phyloP scores from a whole-genome alignment of 2,113 vertebrate genomes.

The Bujurquina vittata region DNA sequence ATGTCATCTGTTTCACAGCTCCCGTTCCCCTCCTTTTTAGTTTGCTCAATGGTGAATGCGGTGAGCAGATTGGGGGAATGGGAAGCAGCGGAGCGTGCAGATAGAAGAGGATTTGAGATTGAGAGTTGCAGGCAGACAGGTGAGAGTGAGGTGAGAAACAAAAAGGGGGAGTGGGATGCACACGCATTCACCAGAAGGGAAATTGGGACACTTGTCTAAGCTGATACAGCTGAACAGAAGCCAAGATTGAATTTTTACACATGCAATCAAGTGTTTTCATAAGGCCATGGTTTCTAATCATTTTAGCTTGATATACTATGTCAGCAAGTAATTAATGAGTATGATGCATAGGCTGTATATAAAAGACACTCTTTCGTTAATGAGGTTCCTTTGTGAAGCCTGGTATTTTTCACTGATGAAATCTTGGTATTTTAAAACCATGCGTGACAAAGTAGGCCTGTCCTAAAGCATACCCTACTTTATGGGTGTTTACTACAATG shows the following conservation, averaged over 20 bases:
- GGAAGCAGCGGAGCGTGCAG: constrained; percentile 49
- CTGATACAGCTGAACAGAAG: neutral
- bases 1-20: constrained; percentile 41
- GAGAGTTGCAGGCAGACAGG: constrained; percentile 29
- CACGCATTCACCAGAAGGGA: neutral
- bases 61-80: constrained; percentile 56
- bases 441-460: neutral
- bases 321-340: neutral
- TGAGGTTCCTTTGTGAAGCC: neutral
- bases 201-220: neutral
- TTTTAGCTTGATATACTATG: neutral
- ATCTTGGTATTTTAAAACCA: neutral
- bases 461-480: neutral
- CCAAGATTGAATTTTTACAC: neutral
- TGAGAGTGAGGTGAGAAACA: constrained; percentile 35
- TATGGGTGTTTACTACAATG: neutral
- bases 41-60: constrained; percentile 46
- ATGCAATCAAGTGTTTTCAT: neutral
- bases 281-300: neutral
- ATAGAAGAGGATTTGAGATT: constrained; percentile 40
- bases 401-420: neutral
- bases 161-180: neutral
- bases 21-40: constrained; percentile 13
- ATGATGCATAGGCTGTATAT: neutral
- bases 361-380: neutral